Conservation (phyloP, 2,888 invertebrate genomes). For the Drosophila koepferae region DNA sequence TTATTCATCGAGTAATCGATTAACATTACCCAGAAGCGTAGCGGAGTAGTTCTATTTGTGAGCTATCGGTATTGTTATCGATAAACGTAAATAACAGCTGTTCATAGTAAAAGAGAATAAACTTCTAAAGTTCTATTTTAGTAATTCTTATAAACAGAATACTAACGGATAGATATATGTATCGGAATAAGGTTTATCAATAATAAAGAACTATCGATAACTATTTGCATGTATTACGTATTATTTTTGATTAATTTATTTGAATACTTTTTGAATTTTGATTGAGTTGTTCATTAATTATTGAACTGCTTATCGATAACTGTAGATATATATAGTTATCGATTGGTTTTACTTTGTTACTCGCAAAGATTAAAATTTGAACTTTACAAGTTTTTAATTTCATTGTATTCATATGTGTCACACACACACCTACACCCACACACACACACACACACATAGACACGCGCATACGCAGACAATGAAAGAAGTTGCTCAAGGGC, state of each 20-base stretch:
- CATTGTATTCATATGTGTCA: constrained; percentile 7
- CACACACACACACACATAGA: constrained; percentile 1
- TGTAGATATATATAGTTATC: background rate
- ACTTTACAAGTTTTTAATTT: constrained; percentile 18
- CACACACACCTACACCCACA: constrained; percentile 3
- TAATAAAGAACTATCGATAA: background rate
- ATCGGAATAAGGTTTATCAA: background rate
- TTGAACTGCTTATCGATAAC: background rate
- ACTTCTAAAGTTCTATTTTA: no score
- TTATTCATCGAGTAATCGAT: no score
- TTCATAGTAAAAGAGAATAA: background rate
- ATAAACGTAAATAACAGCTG: background rate
- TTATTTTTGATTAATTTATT: background rate
- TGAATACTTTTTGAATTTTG: background rate
- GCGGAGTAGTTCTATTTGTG: background rate
- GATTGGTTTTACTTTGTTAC: background rate
- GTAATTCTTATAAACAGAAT: background rate
- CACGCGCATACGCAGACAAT: background rate
- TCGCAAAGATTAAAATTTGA: no score
- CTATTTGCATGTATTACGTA: background rate
- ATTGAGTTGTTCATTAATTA: background rate
- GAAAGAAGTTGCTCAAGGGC: constrained; percentile 44
- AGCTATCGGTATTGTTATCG: background rate
- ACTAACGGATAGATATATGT: background rate
- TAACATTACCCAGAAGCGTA: background rate